Evolutionary conservation across 2,797 vertebrate genomes (phyloP).

Genomic region (Morelia viridis): DNA sequence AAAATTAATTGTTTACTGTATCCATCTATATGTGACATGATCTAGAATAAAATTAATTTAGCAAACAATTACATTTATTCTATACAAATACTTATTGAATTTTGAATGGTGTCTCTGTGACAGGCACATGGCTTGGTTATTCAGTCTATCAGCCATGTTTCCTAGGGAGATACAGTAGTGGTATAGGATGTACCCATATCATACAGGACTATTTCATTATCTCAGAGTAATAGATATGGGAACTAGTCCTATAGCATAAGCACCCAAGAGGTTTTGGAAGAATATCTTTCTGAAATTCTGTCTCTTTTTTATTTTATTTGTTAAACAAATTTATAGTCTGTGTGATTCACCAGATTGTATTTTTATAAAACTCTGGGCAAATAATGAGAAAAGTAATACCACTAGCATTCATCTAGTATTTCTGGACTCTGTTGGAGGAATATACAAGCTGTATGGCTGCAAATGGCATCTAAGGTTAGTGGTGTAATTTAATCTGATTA

Average conservation of each 20-base stretch:
- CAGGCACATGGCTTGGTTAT: not conserved
- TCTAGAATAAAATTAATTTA: not conserved
- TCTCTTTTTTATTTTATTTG: not conserved
- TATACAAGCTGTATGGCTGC: not conserved
- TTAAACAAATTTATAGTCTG: not conserved
- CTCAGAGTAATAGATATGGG: not conserved
- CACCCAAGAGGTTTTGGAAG: not conserved
- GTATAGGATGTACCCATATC: not conserved
- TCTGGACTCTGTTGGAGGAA: not conserved
- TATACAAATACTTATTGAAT: not conserved
- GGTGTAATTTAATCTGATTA: not conserved
- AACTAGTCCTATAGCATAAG: not conserved
- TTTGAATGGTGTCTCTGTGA: not conserved
- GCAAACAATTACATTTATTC: not conserved
- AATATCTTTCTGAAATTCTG: not conserved
- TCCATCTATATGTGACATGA: not conserved
- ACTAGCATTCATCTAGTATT: not conserved
- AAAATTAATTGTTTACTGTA: not conserved
- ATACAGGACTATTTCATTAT: not conserved
- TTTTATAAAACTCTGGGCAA: not conserved
- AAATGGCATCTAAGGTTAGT: not conserved
- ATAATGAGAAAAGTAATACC: not conserved
- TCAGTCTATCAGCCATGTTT: not conserved
- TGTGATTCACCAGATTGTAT: not conserved
- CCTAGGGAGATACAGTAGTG: not conserved